Evolutionary conservation across 2,113 vertebrate genomes (phyloP).

Genomic region (Tachuris rubrigastra): DNA sequence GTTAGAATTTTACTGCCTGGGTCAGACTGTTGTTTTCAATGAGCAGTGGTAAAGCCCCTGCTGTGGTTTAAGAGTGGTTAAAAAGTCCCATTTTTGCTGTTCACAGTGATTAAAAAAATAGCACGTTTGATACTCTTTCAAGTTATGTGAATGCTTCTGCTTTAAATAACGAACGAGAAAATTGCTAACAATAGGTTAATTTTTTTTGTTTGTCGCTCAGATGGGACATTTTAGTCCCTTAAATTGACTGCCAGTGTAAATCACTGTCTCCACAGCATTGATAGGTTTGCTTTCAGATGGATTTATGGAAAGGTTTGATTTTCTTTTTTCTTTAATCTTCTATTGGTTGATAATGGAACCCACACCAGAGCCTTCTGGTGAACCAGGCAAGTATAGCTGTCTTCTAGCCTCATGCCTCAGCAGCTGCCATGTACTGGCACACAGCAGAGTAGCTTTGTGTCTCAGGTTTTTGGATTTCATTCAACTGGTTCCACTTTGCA

Average conservation of each 20-base stretch:
- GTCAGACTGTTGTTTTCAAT: neutral
- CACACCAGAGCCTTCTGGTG: neutral
- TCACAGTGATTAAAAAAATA: neutral
- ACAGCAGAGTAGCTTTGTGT: constrained; percentile 19
- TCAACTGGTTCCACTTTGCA: neutral
- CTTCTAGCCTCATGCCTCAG: neutral
- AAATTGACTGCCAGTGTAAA: neutral
- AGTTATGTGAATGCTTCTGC: constrained; percentile 2
- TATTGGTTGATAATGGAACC: neutral
- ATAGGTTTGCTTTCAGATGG: neutral
- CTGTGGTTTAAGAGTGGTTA: constrained; percentile 18
- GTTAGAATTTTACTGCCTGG: neutral
- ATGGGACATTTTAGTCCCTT: neutral
- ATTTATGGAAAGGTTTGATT: constrained; percentile 9
- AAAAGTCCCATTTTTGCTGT: constrained; percentile 9
- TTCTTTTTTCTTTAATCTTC: neutral
- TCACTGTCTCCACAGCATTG: neutral
- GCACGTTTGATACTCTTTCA: neutral
- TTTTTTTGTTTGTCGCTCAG: neutral
- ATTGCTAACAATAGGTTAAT: constrained; percentile 18
- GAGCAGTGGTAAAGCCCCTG: constrained; percentile 16
- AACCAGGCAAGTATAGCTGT: neutral
- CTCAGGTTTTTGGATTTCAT: neutral
- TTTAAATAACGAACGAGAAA: constrained; percentile 19
- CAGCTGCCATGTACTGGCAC: constrained; percentile 3